These are phyloP conservation scores for Setophaga coronata DNA, from an alignment of 2,113 vertebrate species.

Conservation along the genomic window DNA sequence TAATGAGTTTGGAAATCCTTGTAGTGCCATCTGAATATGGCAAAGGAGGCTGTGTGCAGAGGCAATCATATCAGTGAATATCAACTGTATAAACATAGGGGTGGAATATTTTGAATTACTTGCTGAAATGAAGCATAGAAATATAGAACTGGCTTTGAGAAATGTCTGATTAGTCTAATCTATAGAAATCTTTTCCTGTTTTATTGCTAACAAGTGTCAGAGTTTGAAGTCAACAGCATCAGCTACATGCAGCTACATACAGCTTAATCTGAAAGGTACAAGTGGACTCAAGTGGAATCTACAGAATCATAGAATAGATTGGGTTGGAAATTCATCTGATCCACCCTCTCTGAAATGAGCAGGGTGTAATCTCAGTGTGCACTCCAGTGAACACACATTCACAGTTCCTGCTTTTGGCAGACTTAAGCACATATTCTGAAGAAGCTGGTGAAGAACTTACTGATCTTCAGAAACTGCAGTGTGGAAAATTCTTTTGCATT, in stretches of 20 bases:
- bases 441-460: background rate
- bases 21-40: background rate
- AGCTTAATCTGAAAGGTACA: background rate
- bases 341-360: rapidly evolving
- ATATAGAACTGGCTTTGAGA: background rate
- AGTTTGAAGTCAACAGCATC: background rate
- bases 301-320: background rate
- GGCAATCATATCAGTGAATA: background rate
- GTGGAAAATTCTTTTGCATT: background rate
- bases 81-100: background rate
- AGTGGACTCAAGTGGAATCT: background rate
- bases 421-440: background rate
- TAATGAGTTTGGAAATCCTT: background rate
- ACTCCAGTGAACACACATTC: background rate
- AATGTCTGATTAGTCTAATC: background rate
- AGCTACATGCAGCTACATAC: background rate
- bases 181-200: background rate
- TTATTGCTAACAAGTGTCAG: background rate
- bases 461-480: background rate
- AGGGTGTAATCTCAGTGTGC: background rate
- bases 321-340: background rate
- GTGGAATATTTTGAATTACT: background rate
- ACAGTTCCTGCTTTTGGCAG: background rate
- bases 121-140: background rate
- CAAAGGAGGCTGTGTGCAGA: background rate